These are phyloP conservation scores for Oppia nitens DNA, from an alignment of 1,140 invertebrate genomes.

Conservation along the genomic window DNA sequence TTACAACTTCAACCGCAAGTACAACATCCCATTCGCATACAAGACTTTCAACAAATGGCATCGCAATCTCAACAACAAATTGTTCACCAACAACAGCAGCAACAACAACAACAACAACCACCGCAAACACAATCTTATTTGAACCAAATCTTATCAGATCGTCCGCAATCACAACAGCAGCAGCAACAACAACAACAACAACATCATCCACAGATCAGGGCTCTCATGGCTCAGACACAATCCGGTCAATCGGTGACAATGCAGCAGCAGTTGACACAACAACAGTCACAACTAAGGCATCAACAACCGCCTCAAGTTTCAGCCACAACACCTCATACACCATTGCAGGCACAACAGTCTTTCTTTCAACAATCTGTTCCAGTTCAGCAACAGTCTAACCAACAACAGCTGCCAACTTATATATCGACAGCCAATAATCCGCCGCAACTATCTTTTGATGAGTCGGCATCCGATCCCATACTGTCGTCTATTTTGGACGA, in stretches of 20 bases:
- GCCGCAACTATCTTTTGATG: slow-evolving; percentile 20
- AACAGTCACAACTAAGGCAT: neutral
- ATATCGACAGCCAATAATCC: neutral
- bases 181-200: slow-evolving; percentile 11
- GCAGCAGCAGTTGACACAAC: neutral
- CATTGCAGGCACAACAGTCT: neutral
- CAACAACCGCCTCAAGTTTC: neutral
- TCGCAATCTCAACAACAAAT: slow-evolving; percentile 5
- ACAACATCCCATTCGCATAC: too few species aligned
- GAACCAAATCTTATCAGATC: slow-evolving; percentile 9
- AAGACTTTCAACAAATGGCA: too few species aligned
- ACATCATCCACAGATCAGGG: slow-evolving; percentile 1
- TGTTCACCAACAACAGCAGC: neutral
- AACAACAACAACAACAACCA: slow-evolving; percentile 18
- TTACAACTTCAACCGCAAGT: too few species aligned
- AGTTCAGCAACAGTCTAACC: neutral
- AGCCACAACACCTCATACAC: neutral
- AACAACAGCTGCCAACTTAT: neutral
- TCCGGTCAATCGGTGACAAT: neutral
- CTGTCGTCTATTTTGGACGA: slow-evolving; percentile 64
- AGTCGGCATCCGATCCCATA: slow-evolving; percentile 43
- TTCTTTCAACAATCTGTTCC: neutral
- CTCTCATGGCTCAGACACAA: neutral
- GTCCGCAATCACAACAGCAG: slow-evolving; percentile 23
- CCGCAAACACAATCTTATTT: slow-evolving; percentile 9